Percentiles rank a stretch among this genome's conserved stretches.
Evolutionary conservation across 1,140 invertebrate species (phyloP).

Genomic region (Macrobrachium nipponense): DNA sequence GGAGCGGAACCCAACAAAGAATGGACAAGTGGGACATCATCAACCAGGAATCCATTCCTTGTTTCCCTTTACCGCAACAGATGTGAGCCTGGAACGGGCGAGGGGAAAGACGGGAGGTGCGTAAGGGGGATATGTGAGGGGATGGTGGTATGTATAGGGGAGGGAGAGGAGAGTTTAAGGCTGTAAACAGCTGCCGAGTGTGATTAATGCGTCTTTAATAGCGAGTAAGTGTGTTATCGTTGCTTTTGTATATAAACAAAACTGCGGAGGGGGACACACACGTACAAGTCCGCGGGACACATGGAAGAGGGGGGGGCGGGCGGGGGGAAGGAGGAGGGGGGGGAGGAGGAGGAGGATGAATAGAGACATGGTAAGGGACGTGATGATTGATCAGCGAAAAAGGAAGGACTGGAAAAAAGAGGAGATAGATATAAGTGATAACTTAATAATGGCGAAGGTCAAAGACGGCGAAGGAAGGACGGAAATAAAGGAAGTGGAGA

Average conservation of each 20-base stretch:
- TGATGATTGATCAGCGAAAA: neutral
- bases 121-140: neutral
- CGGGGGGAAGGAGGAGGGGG: neutral
- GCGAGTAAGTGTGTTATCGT: no score
- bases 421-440: no score
- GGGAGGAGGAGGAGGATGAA: neutral
- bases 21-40: no score
- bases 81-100: neutral
- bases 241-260: no score
- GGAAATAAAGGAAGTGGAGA: no score
- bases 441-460: no score
- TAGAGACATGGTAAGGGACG: neutral
- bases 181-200: no score
- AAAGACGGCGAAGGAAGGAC: no score
- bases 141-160: neutral
- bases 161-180: neutral
- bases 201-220: no score
- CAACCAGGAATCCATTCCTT: no score
- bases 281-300: neutral
- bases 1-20: no score
- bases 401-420: neutral
- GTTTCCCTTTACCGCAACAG: no score
- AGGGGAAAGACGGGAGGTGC: neutral
- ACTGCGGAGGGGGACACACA: neutral
- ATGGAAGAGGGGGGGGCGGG: neutral